phyloP scores from a whole-genome alignment of 2,888 invertebrate species.

The Drosophila infuscata region DNA sequence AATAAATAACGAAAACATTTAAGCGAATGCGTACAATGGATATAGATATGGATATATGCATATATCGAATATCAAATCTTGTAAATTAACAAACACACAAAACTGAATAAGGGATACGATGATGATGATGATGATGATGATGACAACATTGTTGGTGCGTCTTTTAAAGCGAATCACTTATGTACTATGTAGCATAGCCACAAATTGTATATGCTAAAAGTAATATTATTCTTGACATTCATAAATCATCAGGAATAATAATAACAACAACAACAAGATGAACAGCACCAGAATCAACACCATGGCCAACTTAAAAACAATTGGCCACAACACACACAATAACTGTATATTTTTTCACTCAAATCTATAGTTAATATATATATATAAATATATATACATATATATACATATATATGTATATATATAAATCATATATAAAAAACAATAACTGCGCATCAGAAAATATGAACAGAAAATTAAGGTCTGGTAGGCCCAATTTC shows the following conservation, averaged over 20 bases:
- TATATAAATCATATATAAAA: constrained; percentile 16
- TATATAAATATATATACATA: constrained; percentile 4
- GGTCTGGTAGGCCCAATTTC: constrained; percentile 46
- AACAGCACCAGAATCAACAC: constrained; percentile 2
- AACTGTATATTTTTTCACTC: constrained; percentile 76
- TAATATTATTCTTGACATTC: constrained; percentile 16
- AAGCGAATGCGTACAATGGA: constrained; percentile 8
- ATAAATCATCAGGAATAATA: constrained; percentile 22
- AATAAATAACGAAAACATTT: constrained; percentile 18
- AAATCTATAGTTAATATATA: constrained; percentile 71
- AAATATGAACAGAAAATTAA: constrained; percentile 1
- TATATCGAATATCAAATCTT: constrained; percentile 41
- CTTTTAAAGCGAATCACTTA: constrained; percentile 34
- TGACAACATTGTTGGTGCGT: constrained; percentile 24
- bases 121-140: not conserved
- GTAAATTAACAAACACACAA: constrained; percentile 55
- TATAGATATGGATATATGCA: not conserved
- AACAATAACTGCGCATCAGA: constrained; percentile 8
- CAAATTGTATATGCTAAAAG: constrained; percentile 44
- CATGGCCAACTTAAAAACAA: constrained; percentile 9
- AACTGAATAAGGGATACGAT: constrained; percentile 37
- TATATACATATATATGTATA: constrained; percentile 24
- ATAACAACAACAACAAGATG: not conserved
- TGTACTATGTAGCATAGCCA: constrained; percentile 44
- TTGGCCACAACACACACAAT: constrained; percentile 33